phyloP scores from a whole-genome alignment of 1,140 invertebrate species.

The Gonatopus flavifemur region DNA sequence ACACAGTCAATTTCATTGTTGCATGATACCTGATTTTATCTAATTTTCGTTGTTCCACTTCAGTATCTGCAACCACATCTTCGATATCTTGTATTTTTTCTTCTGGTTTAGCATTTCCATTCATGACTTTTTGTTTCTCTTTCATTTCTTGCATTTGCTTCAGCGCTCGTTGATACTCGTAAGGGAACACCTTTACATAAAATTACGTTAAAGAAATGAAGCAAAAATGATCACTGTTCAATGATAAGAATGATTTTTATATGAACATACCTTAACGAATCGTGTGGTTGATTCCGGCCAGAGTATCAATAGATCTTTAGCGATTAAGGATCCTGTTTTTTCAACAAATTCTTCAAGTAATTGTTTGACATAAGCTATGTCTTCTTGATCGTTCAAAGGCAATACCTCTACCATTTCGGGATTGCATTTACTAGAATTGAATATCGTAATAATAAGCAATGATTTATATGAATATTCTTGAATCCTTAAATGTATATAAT shows the following conservation, averaged over 20 bases:
- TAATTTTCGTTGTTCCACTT: constrained; percentile 77
- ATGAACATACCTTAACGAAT: constrained; percentile 79
- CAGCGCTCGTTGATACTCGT: constrained; percentile 92
- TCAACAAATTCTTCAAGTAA: constrained; percentile 85
- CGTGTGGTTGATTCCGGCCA: constrained; percentile 79
- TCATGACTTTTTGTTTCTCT: constrained; percentile 38
- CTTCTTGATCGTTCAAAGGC: constrained; percentile 76
- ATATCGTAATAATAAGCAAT: neutral
- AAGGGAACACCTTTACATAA: constrained; percentile 77
- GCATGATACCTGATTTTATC: constrained; percentile 80
- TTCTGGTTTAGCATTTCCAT: constrained; percentile 48
- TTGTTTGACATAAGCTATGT: constrained; percentile 77
- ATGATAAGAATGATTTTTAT: neutral
- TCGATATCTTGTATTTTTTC: constrained; percentile 80
- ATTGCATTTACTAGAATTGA: constrained; percentile 80
- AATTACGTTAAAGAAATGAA: neutral
- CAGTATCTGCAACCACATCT: constrained; percentile 76
- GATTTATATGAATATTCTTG: neutral
- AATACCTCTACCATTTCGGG: constrained; percentile 87
- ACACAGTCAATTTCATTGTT: neutral
- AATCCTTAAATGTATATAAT: too few relatives aligned
- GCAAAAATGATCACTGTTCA: constrained; percentile 8
- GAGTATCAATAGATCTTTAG: constrained; percentile 74
- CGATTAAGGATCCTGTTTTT: constrained; percentile 89
- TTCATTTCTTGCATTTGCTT: constrained; percentile 70